Base-by-base conservation (phyloP, 1,140 invertebrate species). In the Caenorhabditis inopinata region DNA sequence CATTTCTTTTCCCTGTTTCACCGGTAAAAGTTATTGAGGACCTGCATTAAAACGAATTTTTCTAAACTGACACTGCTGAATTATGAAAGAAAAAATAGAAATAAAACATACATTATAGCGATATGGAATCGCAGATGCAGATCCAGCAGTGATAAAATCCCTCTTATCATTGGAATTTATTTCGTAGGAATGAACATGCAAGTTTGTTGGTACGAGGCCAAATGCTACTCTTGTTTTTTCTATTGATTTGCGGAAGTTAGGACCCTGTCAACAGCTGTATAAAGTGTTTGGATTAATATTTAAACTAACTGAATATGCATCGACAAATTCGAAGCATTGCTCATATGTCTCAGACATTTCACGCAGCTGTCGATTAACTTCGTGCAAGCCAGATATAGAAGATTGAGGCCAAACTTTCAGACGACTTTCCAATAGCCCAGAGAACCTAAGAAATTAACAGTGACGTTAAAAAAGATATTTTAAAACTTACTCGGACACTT, bases 151-250 rank as follows among this genome's bases (percentile, higher is more conserved):
- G 46, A 79, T 74, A 7, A 79, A 48, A 47, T 74, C 73, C 45
- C 62, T 11, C n/a, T 46, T 53, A 4, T 47, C 51, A 23, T 51
- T 58, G 1, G 45, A 38, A 48, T 58, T 68, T 6, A 79, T 58
- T 16, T 58, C 73, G 35, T 58, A 79, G 14, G 48, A 46, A 32
- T 81, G 80, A 29, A 73, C 29, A 68, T 81, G 80, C 1, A 81
- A 53, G 48, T 81, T 81, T 16, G 80, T 81, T 0, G 80, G 80
- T 9, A 81, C 80, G 1, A 75, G 49, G 14, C 74, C 76, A 32
- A 81, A 81, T 2, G 80, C 80, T 9, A 81, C 80, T 7, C 80
- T 49, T 11, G 32, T 35, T 38, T 81, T 81, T 75, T 81, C 80
- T 23, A 42, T 25, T 21, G 80, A 81, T 42, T 81, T 81, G 16